Percentiles rank a stretch among this genome's conserved stretches.
phyloP scores from a whole-genome alignment of 2,113 vertebrate genomes.

The Gallinago media region DNA sequence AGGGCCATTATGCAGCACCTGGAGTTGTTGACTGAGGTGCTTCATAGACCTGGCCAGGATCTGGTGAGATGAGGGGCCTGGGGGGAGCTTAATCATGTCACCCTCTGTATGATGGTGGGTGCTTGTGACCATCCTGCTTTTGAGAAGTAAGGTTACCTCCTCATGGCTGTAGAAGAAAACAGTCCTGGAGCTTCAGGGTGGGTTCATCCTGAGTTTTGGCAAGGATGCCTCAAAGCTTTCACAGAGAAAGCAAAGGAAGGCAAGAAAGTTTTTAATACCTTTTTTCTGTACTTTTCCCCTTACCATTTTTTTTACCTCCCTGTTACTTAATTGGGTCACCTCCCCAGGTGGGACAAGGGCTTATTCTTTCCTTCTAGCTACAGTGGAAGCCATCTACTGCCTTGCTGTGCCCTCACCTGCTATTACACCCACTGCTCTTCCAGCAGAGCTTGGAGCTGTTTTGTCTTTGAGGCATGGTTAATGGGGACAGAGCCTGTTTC shows the following conservation, averaged over 20 bases:
- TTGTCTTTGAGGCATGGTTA: not conserved
- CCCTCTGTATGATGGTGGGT: rapidly evolving
- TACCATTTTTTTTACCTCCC: not conserved
- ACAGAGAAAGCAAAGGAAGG: not conserved
- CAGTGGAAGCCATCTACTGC: not conserved
- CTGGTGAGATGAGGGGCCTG: rapidly evolving
- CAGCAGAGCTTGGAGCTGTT: not conserved
- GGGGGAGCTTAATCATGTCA: not conserved
- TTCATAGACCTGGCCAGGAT: not conserved
- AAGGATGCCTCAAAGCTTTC: not conserved
- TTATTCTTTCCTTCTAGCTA: not conserved
- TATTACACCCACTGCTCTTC: not conserved
- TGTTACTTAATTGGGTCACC: not conserved
- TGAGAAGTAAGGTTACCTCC: not conserved
- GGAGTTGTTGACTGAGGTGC: not conserved
- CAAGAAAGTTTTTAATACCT: not conserved
- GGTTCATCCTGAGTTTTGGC: not conserved
- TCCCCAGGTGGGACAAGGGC: not conserved
- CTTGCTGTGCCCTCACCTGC: not conserved
- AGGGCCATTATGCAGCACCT: not conserved
- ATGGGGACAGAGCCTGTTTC: not conserved
- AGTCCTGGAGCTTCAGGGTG: rapidly evolving
- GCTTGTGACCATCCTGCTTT: not conserved
- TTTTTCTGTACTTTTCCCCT: not conserved
- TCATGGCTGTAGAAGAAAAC: not conserved